Base-by-base conservation (phyloP, 2,797 vertebrate species). In the Epinephelus awoara region DNA sequence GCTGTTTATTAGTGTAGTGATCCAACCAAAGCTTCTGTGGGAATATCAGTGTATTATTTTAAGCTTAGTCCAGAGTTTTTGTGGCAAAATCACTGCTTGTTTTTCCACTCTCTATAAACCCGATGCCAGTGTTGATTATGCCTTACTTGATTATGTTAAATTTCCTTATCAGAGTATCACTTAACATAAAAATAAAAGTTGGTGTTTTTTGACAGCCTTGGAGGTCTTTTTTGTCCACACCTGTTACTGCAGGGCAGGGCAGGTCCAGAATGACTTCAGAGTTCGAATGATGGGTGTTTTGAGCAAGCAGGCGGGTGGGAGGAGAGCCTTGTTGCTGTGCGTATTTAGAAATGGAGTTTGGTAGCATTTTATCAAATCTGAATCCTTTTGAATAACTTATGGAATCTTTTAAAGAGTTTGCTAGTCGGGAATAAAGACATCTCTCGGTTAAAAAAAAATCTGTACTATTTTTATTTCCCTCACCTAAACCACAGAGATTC, bases 1-100 rank as follows among this genome's bases (percentile, higher is more conserved):
- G 77, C 54, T 77, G 88, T 89, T 80, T 86, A 82, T 86, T 85
- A 25, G 72, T 74, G 69, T 3, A 69, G 29, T 40, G 82, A 88
- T 87, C 63, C 70, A 44, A 19, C 27, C 6, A 34, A 88, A 77
- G 86, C 83, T 66, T 59, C 61, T 83, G 66, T 59, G 51, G 59
- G 58, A 67, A 46, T 40, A n/a, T 38, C 42, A n/a, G 47, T 61
- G 47, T 84, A 50, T 84, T 89, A 64, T 85, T 84, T 76, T 61
- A 67, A 49, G 69, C 78, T 78, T 75, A 84, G 75, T 67, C 14
- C 55, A 25, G n/a, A 42, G 65, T 75, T 70, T 75, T 52, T 56
- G 21, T 70, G 49, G 75, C 73, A 49, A 72, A 75, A 69, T 42
- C 49, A 3, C 67, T 49, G 75, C 71, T 88, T 85, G 75, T 89